A percentile compares a stretch with the other conserved stretches of the same genome.
phyloP scores from a whole-genome alignment of 2,797 vertebrate genomes.

The Poecilia picta region DNA sequence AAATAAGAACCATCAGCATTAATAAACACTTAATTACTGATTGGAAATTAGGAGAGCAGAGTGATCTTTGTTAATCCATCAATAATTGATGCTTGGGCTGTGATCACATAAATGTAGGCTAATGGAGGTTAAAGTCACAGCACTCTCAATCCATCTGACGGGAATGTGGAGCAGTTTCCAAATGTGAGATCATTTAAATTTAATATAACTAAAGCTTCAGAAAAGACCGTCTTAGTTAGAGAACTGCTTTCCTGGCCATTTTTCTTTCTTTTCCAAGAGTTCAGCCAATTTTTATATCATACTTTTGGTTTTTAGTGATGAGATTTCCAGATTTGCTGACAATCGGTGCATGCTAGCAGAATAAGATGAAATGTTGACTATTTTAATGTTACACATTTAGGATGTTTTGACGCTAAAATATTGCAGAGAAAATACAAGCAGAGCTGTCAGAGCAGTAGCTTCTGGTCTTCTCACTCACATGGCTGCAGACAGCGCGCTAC shows the following conservation, averaged over 20 bases:
- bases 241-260: not conserved
- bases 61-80: conserved; percentile 6
- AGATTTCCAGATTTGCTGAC: not conserved
- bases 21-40: conserved; percentile 5
- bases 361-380: not conserved
- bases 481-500: conserved; percentile 32
- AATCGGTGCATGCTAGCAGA: not conserved
- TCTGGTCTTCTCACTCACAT: conserved; percentile 6
- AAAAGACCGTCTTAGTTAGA: not conserved
- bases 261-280: not conserved
- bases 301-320: not conserved
- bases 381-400: not conserved
- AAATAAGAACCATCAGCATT: no score
- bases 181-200: not conserved
- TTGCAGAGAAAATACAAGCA: not conserved
- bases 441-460: conserved; percentile 18
- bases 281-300: not conserved
- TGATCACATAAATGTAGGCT: conserved; percentile 41
- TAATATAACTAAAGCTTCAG: not conserved
- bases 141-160: conserved; percentile 2
- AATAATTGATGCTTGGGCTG: conserved; percentile 2
- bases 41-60: not conserved
- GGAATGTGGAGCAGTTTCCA: not conserved
- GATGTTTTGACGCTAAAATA: not conserved
- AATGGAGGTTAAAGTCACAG: conserved; percentile 37